Evolutionary conservation across 30 jellyfish, hydroid and myxozoan species (phyloP).

Genomic region (Aurelia sp.): DNA sequence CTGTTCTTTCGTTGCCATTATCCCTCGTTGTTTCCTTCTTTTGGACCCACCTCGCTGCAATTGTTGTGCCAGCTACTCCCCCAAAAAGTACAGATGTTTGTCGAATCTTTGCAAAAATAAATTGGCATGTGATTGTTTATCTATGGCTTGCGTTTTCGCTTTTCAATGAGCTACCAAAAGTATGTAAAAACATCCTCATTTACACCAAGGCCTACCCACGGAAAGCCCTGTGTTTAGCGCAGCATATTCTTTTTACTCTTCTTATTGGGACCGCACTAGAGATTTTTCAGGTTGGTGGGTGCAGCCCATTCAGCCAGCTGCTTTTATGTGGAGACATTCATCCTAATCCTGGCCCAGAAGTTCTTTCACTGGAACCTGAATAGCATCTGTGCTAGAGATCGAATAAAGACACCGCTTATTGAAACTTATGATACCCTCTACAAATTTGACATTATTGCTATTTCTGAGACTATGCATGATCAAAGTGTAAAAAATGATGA

Average conservation of each 20-base stretch:
- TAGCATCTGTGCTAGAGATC: not conserved
- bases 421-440: no score
- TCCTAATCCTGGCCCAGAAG: no score
- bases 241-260: slow-evolving; percentile 37
- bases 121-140: not conserved
- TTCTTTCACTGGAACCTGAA: no score
- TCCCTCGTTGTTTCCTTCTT: slow-evolving; percentile 1
- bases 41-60: slow-evolving; percentile 37
- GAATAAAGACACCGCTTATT: no score
- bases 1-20: no score
- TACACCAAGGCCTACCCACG: slow-evolving; percentile 39
- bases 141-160: slow-evolving; percentile 27
- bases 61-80: slow-evolving; percentile 42
- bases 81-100: slow-evolving; percentile 31
- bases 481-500: not conserved
- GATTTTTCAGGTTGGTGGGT: slow-evolving; percentile 3
- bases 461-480: no score
- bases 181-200: slow-evolving; percentile 31
- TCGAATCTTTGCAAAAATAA: slow-evolving; percentile 21
- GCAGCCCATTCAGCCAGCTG: no score
- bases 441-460: no score
- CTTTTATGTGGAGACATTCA: no score
- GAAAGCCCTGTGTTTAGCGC: slow-evolving; percentile 37
- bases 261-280: slow-evolving; percentile 38
- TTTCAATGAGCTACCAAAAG: slow-evolving; percentile 26